These are phyloP conservation scores for Amia ocellicauda DNA, from an alignment of 2,113 vertebrate species.

Conservation along the genomic window DNA sequence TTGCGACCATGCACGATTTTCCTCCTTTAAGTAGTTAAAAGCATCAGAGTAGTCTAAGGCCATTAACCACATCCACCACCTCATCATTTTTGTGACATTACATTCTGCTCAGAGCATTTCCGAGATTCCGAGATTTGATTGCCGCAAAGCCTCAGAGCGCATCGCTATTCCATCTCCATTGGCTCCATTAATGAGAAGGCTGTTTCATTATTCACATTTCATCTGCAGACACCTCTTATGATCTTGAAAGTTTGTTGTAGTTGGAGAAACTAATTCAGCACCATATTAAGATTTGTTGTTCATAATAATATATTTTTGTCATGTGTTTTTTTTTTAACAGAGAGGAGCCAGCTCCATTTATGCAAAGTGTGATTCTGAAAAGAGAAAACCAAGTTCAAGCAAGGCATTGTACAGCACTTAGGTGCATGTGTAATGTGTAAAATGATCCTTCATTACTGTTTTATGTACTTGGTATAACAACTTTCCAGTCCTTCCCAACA, in stretches of 20 bases:
- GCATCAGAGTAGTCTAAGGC: conserved; percentile 10
- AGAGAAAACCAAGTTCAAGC: too few relatives aligned
- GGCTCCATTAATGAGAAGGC: conserved; percentile 17
- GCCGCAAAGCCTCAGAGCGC: conserved; percentile 33
- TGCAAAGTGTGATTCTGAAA: too few relatives aligned
- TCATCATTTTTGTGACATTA: conserved; percentile 29
- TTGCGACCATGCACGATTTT: conserved; percentile 21
- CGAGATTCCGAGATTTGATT: conserved; percentile 45
- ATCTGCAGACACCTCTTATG: background rate
- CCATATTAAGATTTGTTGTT: background rate
- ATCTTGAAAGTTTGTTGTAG: conserved; percentile 31
- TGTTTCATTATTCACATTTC: conserved; percentile 33
- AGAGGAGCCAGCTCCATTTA: too few relatives aligned
- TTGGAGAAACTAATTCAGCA: conserved; percentile 27
- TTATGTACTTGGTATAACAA: too few relatives aligned
- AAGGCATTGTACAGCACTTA: too few relatives aligned
- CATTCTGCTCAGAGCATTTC: conserved; percentile 13
- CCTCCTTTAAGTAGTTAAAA: conserved; percentile 27
- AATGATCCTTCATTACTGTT: too few relatives aligned
- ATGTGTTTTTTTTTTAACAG: too few relatives aligned
- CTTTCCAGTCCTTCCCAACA: too few relatives aligned
- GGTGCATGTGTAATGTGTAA: too few relatives aligned
- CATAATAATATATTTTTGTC: too few relatives aligned
- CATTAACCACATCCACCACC: conserved; percentile 36
- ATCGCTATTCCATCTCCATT: conserved; percentile 19